Evolutionary conservation across 2,888 invertebrate genomes (phyloP), one percentile per base, ranked within the genome.

Genomic region (Volucella bombylans): DNA sequence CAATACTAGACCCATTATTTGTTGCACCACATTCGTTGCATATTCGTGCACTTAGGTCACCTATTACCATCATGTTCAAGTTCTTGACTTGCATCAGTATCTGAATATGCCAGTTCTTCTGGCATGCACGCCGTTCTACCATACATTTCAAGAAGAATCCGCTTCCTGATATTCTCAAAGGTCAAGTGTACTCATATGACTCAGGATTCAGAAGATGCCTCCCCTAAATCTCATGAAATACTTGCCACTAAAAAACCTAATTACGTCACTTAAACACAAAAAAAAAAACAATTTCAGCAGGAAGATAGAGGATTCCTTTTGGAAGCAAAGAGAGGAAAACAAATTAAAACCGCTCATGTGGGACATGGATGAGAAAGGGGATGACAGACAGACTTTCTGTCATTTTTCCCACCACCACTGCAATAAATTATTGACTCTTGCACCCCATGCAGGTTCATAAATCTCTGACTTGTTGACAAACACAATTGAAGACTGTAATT

Each of bases 381-480:
- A 49, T 43, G 41, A 38, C 23, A 23, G 47, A 39, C 6, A 18
- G 23, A 54, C 41, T 8, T 39, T 39, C 59, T n/a, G 39, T 4
- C 18, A n/a, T 39, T 23, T 12, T 78, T 78, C 71, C 71, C 79
- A 71, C 64, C 71, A 47, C 18, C 65, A 54, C n/a, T 11, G 38
- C 15, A 15, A 79, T 78, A 79, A 69, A 83, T 74, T 71, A 80
- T 23, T 0, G 23, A 23, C 52, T 49, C 14, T 15, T 80, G 71
- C 76, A 81, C 81, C 85, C 81, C 85, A 85, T 81, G 85, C 81
- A 85, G 76, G 85, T 81, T 68, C 80, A 85, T 85, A 85, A 85
- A 85, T 85, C 85, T 77, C 77, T 54, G 50, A 82, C 55, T 76
- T 72, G 81, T 85, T 85, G 85, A 85, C 85, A 85, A 85, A 85